A percentile compares a stretch with the other conserved stretches of the same genome.
Evolutionary conservation across 2,113 vertebrate species (phyloP).

Genomic region (Erythrolamprus reginae): DNA sequence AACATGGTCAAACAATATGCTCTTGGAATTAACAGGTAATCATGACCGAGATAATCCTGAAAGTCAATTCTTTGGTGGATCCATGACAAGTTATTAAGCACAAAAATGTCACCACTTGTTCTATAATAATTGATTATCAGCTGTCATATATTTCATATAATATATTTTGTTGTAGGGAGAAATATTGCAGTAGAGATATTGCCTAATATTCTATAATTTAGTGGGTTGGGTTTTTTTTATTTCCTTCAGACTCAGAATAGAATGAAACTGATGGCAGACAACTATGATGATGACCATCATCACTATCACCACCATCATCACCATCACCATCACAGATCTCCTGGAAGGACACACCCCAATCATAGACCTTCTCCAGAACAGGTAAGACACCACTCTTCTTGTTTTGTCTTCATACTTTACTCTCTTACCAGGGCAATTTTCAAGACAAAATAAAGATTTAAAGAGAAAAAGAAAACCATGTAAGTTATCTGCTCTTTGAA

Average conservation of each 20-base stretch:
- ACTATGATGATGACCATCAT: constrained; percentile 92
- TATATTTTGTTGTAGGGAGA: background rate
- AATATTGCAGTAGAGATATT: background rate
- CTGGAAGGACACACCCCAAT: constrained; percentile 83
- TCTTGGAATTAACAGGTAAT: background rate
- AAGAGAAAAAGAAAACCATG: constrained; percentile 55
- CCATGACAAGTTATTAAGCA: background rate
- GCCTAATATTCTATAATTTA: constrained; percentile 26
- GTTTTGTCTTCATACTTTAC: constrained; percentile 29
- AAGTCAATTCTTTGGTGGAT: background rate
- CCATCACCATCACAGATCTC: constrained; percentile 79
- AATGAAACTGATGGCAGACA: constrained; percentile 97
- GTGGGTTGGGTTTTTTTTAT: constrained; percentile 31
- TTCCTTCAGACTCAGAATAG: constrained; percentile 90
- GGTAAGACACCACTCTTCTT: constrained; percentile 67
- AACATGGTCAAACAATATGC: background rate
- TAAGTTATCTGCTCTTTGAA: constrained; percentile 52
- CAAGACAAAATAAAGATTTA: constrained; percentile 58
- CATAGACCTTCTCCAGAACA: constrained; percentile 89
- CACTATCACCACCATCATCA: constrained; percentile 82
- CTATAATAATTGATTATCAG: background rate
- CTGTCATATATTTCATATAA: background rate
- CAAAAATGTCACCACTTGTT: background rate
- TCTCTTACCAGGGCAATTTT: constrained; percentile 42
- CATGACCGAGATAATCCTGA: background rate